A percentile compares a stretch with the other conserved stretches of the same genome.
These are phyloP conservation scores for Diplodus sargus DNA, from an alignment of 2,797 vertebrate species.

Conservation along the genomic window DNA sequence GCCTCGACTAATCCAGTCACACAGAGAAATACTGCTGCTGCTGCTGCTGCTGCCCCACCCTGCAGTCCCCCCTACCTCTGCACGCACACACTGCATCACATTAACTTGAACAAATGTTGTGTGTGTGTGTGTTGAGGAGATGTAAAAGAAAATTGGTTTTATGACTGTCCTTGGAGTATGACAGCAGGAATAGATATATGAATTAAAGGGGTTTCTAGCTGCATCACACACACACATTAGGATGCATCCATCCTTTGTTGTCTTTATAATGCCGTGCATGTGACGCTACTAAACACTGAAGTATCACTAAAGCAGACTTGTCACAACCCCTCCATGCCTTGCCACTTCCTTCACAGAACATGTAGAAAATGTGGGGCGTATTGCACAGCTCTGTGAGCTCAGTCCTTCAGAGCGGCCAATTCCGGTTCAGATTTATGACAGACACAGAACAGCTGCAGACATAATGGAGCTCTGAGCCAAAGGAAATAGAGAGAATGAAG, in stretches of 20 bases:
- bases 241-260: too few relatives aligned
- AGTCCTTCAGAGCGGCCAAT: slow-evolving; percentile 49
- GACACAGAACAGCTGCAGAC: slow-evolving; percentile 59
- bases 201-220: slow-evolving; percentile 1
- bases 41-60: slow-evolving; percentile 51
- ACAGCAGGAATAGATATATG: neutral
- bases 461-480: slow-evolving; percentile 31
- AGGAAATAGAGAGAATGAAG: slow-evolving; percentile 41
- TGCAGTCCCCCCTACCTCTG: slow-evolving; percentile 49
- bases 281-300: slow-evolving; percentile 26
- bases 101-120: neutral
- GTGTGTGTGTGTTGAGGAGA: neutral
- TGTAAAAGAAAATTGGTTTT: slow-evolving; percentile 4
- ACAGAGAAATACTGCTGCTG: slow-evolving; percentile 47
- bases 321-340: slow-evolving; percentile 46
- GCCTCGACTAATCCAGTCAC: slow-evolving; percentile 65
- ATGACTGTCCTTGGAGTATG: neutral
- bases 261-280: too few relatives aligned
- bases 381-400: slow-evolving; percentile 60
- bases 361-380: slow-evolving; percentile 59
- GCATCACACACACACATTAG: neutral
- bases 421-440: slow-evolving; percentile 63
- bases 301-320: slow-evolving; percentile 23
- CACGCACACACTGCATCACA: slow-evolving; percentile 43
- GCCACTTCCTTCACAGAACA: slow-evolving; percentile 54